Evolutionary conservation across 2,113 vertebrate species (phyloP), one percentile per base, ranked within the genome.

Genomic region (Rallus limicola): DNA sequence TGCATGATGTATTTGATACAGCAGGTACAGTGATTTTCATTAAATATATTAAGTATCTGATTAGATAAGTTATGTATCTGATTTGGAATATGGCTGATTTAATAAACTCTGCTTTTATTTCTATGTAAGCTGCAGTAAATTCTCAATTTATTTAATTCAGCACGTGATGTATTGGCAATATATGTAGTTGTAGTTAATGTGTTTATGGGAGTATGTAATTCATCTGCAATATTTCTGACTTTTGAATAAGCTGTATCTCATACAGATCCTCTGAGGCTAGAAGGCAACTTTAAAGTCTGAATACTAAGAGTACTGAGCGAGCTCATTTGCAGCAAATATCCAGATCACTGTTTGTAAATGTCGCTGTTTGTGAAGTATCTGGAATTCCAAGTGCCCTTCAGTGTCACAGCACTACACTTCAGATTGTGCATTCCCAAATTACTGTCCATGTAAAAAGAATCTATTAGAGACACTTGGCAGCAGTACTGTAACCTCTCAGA

Each of bases 11-110:
- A 69, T 82, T 33, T 70, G 84, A 92, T 93, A 55, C 33, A 81
- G 71, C 82, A 95, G 92, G 79, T 60, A 52, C 38, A 50, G 40
- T 70, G 78, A 82, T 74, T 97, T 94, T 65, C 36, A 95, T 97
- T 95, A 67, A 82, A 87, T 82, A 74, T 96, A 93, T 95, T 88
- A 82, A 85, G 50, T 93, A 86, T 91, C 55, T 91, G 71, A 91
- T 92, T 94, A 80, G 60, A 87, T 95, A 85, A n/a, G 23, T 84
- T 94, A 90, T 80, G 85, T 65, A 33, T 77, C 16, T 74, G 76
- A 65, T 85, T 77, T 74, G 59, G 83, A 92, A 74, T 94, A 84
- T 70, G 21, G 68, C 6, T 90, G 69, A 93, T 94, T 93, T 96
- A 94, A 76, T 77, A 75, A 74, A 40, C 34, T 58, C 48, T 42